phyloP scores from a whole-genome alignment of 92 coral and sea anemone species.

The Porites evermanni region DNA sequence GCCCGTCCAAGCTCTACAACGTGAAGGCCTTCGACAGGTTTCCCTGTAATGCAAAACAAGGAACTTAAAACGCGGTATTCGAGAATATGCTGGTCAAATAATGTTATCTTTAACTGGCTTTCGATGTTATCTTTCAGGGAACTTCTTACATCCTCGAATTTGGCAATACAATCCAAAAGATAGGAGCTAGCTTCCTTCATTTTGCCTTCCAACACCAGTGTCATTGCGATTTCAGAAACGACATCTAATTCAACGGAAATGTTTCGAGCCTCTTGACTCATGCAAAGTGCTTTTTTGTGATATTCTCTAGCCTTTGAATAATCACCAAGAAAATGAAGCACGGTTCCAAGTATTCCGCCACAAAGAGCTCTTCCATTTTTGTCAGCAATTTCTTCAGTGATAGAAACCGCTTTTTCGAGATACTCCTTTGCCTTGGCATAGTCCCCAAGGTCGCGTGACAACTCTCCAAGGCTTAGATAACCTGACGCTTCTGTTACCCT shows the following conservation, averaged over 20 bases:
- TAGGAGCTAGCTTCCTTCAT: not conserved
- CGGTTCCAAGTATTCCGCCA: not conserved
- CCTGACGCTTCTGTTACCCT: too few relatives aligned
- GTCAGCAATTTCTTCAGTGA: not conserved
- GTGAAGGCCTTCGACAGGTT: not conserved
- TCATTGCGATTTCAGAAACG: not conserved
- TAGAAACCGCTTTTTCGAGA: not conserved
- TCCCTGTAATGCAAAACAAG: not conserved
- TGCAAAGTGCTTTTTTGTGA: too few relatives aligned
- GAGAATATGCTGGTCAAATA: not conserved
- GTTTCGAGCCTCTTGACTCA: too few relatives aligned
- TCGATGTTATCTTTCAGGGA: not conserved
- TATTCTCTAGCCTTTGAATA: not conserved
- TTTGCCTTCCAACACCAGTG: not conserved
- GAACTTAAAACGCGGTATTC: not conserved
- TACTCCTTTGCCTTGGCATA: not conserved
- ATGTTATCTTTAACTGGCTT: not conserved
- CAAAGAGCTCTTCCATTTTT: too few relatives aligned
- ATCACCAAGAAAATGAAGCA: not conserved
- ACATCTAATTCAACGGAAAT: not conserved
- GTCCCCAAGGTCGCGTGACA: not conserved
- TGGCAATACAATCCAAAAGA: not conserved
- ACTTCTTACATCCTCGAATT: not conserved
- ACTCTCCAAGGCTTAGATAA: too few relatives aligned
- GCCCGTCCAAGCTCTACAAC: too few relatives aligned